Conservation (phyloP, 2,113 vertebrate genomes). For the Baryphthengus martii region DNA sequence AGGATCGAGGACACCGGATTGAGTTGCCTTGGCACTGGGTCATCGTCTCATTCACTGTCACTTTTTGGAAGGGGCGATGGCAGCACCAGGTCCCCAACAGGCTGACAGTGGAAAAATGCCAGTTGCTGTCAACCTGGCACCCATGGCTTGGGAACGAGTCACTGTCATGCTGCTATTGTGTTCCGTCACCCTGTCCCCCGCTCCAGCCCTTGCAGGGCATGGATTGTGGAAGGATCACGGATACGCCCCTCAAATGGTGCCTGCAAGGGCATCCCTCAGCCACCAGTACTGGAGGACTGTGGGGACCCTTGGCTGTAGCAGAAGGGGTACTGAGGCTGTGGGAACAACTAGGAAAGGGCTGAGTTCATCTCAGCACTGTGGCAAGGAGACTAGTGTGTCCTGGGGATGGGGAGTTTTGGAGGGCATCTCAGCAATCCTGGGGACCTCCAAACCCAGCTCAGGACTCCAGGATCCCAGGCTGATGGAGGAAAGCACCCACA, state of each 20-base stretch:
- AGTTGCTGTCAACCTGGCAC: not conserved
- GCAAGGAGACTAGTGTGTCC: not conserved
- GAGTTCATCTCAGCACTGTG: accelerated
- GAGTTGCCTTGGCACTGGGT: slow-evolving; percentile 51
- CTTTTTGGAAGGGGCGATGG: not conserved
- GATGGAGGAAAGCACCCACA: not conserved
- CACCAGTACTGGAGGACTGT: accelerated
- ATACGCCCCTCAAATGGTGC: accelerated
- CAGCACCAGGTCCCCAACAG: accelerated
- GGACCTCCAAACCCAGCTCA: not conserved
- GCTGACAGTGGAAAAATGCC: not conserved
- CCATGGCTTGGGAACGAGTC: not conserved
- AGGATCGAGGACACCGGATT: not conserved
- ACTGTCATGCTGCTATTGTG: not conserved
- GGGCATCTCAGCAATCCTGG: not conserved
- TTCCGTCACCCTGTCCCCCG: not conserved
- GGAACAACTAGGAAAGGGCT: not conserved
- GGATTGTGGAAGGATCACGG: accelerated
- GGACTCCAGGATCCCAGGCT: not conserved
- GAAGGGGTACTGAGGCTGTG: not conserved
- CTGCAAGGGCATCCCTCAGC: not conserved
- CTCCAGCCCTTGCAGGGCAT: accelerated
- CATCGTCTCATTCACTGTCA: not conserved
- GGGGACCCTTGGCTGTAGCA: accelerated
- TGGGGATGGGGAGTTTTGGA: not conserved